phyloP scores from a whole-genome alignment of 2,888 invertebrate species.

The Dinocampus coccinellae region DNA sequence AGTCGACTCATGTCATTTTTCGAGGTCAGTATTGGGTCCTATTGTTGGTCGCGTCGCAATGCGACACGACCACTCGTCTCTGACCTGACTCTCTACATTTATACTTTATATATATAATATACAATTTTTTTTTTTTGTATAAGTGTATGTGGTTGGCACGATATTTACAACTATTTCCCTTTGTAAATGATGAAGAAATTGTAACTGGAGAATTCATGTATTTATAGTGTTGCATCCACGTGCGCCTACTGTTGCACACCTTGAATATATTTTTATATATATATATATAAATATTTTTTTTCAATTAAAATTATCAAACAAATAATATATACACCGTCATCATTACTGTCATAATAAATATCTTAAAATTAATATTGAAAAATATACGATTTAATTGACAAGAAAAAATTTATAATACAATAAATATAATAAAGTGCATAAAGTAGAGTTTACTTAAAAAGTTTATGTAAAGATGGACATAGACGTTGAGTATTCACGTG shows the following conservation, averaged over 20 bases:
- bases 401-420: too few relatives aligned
- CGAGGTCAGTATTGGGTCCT: conserved; percentile 54
- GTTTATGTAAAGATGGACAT: conserved; percentile 16
- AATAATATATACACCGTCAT: too few relatives aligned
- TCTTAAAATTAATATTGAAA: too few relatives aligned
- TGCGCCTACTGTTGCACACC: background rate
- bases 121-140: too few relatives aligned
- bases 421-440: background rate
- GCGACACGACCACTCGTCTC: conserved; percentile 60
- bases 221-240: background rate
- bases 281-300: too few relatives aligned
- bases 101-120: background rate
- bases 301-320: too few relatives aligned
- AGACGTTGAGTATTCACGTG: background rate
- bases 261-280: too few relatives aligned
- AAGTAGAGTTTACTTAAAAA: background rate
- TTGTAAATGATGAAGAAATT: conserved; percentile 23
- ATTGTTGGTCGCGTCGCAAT: conserved; percentile 63
- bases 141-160: background rate
- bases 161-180: conserved; percentile 17
- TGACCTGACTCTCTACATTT: conserved; percentile 44
- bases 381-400: too few relatives aligned
- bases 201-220: conserved; percentile 21
- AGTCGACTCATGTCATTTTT: conserved; percentile 41
- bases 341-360: too few relatives aligned